Conservation (phyloP, 2,797 vertebrate genomes). For the Poecilia wingei region DNA sequence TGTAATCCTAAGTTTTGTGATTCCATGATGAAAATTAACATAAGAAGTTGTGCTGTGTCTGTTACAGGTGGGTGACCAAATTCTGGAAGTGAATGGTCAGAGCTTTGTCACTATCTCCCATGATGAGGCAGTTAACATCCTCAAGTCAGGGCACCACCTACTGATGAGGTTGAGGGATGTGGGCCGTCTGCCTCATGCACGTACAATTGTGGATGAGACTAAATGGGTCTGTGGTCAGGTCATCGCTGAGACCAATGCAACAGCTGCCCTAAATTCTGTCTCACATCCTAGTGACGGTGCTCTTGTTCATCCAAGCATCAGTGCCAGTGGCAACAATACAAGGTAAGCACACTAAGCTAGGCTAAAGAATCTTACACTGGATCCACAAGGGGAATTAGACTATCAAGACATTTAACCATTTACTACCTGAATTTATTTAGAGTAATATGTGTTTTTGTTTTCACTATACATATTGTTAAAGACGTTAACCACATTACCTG, state of each 20-base stretch:
- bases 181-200: slow-evolving; percentile 90
- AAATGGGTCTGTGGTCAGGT: slow-evolving; percentile 87
- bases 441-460: not conserved
- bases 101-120: slow-evolving; percentile 91
- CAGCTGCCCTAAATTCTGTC: slow-evolving; percentile 19
- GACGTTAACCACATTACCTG: not conserved
- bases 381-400: not conserved
- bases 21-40: not conserved
- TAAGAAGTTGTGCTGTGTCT: not conserved
- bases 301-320: slow-evolving; percentile 1
- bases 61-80: slow-evolving; percentile 92
- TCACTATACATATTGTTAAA: not conserved
- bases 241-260: slow-evolving; percentile 76
- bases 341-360: slow-evolving; percentile 43
- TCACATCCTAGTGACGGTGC: not conserved
- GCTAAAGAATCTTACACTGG: not conserved
- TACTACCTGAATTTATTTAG: not conserved
- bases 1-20: not conserved
- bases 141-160: slow-evolving; percentile 87
- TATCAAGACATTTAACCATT: not conserved
- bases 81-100: slow-evolving; percentile 89
- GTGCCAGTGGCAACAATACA: slow-evolving; percentile 34
- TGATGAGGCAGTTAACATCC: slow-evolving; percentile 90
- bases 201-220: slow-evolving; percentile 90
- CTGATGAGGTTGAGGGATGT: slow-evolving; percentile 91